Base-by-base conservation (phyloP, 2,797 vertebrate species). In the Perodicticus potto region DNA sequence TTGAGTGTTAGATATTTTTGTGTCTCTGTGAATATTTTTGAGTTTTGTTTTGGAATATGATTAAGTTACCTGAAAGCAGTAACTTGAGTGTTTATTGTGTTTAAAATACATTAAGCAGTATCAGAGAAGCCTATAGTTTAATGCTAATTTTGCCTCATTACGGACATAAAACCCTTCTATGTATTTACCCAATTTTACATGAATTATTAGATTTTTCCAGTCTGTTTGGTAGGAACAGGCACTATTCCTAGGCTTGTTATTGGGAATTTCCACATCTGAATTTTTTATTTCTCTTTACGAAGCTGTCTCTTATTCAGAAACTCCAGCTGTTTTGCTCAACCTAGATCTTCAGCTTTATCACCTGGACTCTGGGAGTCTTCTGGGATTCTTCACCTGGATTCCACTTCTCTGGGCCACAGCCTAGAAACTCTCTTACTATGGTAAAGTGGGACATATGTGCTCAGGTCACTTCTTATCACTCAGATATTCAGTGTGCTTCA, bases 81-180 rank as follows among this genome's bases (percentile, higher is more conserved):
- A 45, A 53, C 3, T 45, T 0, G 14, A 49, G 65, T 69, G 17
- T 69, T 34, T 45, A 19, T 43, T 88, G 29, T 61, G n/a, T 74
- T 83, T 90, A 89, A 92, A 88, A 89, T 59, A 80, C n/a, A 63
- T 61, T 67, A 74, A 57, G 45, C 61, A 86, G 37, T 25, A 69
- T 78, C 37, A 74, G 17, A 91, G 17, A 5, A 45, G 27, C 61
- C 27, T 72, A 45, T 92, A 65, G 27, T 43, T 19, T n/a, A 65
- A 70, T 13, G 23, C 5, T 72, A 76, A 65, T 40, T 85, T 87
- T 92, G 65, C 25, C 37, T 86, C 43, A 49, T 6, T 78, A 9
- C 14, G 27, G 8, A 85, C 61, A 6, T 34, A 95, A 78, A 88
- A 25, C 11, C 45, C 5, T 91, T 91, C 40, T 27, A 11, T 16